Percentiles rank a stretch among this genome's conserved stretches.
Evolutionary conservation across 1,140 invertebrate species (phyloP).

Genomic region (Hylyphantes graminicola): DNA sequence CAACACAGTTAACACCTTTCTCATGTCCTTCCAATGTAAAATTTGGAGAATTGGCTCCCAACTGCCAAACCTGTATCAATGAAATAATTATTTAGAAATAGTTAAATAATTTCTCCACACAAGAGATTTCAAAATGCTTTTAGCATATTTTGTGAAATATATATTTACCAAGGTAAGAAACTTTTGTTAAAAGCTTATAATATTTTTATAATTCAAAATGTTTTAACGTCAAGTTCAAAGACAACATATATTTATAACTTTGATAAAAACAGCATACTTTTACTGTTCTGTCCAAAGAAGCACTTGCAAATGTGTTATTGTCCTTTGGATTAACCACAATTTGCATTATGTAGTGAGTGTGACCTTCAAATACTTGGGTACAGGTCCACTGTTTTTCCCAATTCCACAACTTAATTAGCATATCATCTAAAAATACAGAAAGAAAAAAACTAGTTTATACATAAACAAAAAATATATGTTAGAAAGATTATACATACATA

Average conservation of each 20-base stretch:
- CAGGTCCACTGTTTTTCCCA: slow-evolving; percentile 99
- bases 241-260: no score
- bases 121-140: no score
- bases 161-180: no score
- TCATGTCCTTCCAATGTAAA: slow-evolving; percentile 99
- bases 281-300: slow-evolving; percentile 95
- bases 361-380: slow-evolving; percentile 97
- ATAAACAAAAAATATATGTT: not conserved
- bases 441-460: not conserved
- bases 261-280: slow-evolving; percentile 76
- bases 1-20: slow-evolving; percentile 98
- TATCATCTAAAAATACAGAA: slow-evolving; percentile 83
- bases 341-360: slow-evolving; percentile 99
- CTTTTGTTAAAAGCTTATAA: no score
- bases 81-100: slow-evolving; percentile 11
- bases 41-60: slow-evolving; percentile 97
- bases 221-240: no score
- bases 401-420: slow-evolving; percentile 99
- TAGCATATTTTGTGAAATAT: no score
- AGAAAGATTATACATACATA: not conserved
- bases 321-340: slow-evolving; percentile 99
- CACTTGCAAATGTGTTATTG: slow-evolving; percentile 99
- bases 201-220: no score
- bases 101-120: not conserved
- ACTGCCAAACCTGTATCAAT: slow-evolving; percentile 84